Base-by-base conservation (phyloP, 2,113 vertebrate genomes). In the Chloroceryle aenea region DNA sequence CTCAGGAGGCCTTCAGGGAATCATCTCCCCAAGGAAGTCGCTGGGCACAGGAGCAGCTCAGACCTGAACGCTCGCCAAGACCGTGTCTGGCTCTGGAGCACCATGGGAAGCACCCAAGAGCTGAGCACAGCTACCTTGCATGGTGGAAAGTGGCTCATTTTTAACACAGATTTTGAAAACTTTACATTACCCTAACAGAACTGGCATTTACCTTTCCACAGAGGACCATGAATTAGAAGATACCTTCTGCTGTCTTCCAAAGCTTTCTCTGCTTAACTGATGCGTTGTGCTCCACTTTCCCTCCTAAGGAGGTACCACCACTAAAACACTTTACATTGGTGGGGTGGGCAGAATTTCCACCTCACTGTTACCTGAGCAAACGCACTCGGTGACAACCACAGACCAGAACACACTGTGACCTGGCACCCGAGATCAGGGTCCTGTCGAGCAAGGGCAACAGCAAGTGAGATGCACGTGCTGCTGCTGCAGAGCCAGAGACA, bases 401-500 rank as follows among this genome's bases (percentile, higher is more conserved):
- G 12, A 10, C 2, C 61, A 45, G 50, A 38, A 18, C 19, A 11
- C 42, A 1, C 6, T 40, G 38, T 1, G 0, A 23, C 40, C 43
- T n/a, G 2, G 2, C 4, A 0, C 32, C 52, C 2, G 2, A 21
- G 10, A 91, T 1, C 56, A 25, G 26, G 59, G 56, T 30, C 77
- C 56, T 34, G 32, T 23, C 6, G 22, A 11, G 32, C 59, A 75
- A 43, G 55, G 75, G 62, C 67, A 68, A 15, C 0, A 48, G 36
- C 55, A 73, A 36, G 16, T 0, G 1, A 62, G 36, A 32, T 43
- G 22, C 6, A 0, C n/a, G 0, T 2, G 20, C 64, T 32, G 59
- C 8, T 76, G 27, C 90, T 83, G 48, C 61, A 42, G 25, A 83
- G 27, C 3, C 84, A 78, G 47, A 74, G 52, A 13, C 38, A 9